A percentile compares a stretch with the other conserved stretches of the same genome.
Evolutionary conservation across 2,888 invertebrate species (phyloP).

Genomic region (Cheilosia vulpina): DNA sequence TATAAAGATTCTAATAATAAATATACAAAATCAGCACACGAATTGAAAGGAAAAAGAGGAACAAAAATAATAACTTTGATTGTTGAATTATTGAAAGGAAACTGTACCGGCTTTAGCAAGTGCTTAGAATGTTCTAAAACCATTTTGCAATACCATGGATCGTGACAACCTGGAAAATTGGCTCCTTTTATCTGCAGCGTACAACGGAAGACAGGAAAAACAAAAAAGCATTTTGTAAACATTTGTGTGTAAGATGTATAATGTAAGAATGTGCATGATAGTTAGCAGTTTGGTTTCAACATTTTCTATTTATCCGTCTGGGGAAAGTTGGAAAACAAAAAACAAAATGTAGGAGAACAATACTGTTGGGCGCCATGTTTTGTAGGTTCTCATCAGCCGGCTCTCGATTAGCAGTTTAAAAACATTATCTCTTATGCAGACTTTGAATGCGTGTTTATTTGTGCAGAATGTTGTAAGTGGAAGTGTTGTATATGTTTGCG

Average conservation of each 20-base stretch:
- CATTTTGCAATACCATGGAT: conserved; percentile 97
- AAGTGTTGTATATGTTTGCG: neutral
- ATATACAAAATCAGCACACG: conserved; percentile 53
- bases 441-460: neutral
- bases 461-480: conserved; percentile 9
- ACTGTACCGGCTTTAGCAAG: conserved; percentile 96
- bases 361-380: conserved; percentile 1
- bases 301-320: neutral
- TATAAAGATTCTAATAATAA: conserved; percentile 30
- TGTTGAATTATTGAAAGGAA: conserved; percentile 71
- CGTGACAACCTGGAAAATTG: conserved; percentile 97
- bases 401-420: neutral
- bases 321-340: neutral
- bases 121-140: conserved; percentile 98
- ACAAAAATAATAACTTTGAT: conserved; percentile 50
- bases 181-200: conserved; percentile 94
- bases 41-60: conserved; percentile 50
- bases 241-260: conserved; percentile 66
- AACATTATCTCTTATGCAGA: neutral
- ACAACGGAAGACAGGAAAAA: conserved; percentile 72
- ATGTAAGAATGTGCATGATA: conserved; percentile 59
- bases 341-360: neutral
- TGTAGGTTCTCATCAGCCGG: neutral
- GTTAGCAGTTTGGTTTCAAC: conserved; percentile 30
- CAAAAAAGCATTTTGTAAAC: conserved; percentile 73